Evolutionary conservation across 1,140 invertebrate genomes (phyloP).

Genomic region (Prorops nasuta): DNA sequence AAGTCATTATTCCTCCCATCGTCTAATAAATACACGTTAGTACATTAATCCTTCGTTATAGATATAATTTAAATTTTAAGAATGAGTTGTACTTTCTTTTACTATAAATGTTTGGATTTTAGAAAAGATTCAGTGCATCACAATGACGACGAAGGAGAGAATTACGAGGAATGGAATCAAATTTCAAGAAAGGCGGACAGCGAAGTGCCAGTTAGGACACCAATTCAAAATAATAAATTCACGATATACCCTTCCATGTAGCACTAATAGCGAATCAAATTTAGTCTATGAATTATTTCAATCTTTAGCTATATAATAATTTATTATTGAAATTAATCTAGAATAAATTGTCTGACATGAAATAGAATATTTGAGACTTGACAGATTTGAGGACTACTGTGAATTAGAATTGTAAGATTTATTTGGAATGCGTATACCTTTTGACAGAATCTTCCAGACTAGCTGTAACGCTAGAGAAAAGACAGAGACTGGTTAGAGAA

Average conservation of each 20-base stretch:
- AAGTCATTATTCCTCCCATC: conserved; percentile 73
- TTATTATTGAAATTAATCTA: too few species aligned
- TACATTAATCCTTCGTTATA: too few species aligned
- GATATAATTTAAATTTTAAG: background rate
- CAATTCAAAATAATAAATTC: conserved; percentile 1
- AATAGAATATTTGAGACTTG: too few species aligned
- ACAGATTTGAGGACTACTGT: too few species aligned
- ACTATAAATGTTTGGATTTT: background rate
- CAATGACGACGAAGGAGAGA: conserved; percentile 8
- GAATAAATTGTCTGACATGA: too few species aligned
- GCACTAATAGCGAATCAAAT: background rate
- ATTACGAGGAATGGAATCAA: conserved; percentile 12
- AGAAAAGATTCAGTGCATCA: conserved; percentile 28
- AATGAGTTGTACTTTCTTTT: background rate
- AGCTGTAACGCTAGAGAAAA: too few species aligned
- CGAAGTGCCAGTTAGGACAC: conserved; percentile 6
- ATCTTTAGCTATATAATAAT: too few species aligned
- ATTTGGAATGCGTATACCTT: too few species aligned
- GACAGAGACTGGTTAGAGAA: background rate
- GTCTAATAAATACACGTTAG: conserved; percentile 68
- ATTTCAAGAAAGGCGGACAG: conserved; percentile 15
- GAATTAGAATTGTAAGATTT: too few species aligned
- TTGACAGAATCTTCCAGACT: too few species aligned
- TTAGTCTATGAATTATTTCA: background rate
- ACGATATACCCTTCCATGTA: conserved; percentile 19